Evolutionary conservation across 2,797 vertebrate species (phyloP), one percentile per base, ranked within the genome.

Genomic region (Distichodus sexfasciatus): DNA sequence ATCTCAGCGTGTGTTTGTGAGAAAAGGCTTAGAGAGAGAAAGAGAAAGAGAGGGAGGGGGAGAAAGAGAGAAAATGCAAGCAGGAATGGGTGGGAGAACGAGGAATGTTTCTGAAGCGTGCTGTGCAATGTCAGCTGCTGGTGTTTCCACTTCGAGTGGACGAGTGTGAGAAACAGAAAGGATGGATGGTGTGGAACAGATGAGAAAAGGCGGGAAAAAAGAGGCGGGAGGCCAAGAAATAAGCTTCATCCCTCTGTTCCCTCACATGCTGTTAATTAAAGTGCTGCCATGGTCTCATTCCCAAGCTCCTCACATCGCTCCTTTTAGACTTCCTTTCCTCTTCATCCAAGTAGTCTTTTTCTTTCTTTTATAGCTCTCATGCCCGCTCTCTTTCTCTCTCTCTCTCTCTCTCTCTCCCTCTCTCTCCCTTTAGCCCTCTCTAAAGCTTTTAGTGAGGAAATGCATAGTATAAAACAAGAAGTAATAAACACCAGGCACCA

Each of bases 101-200:
- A 14, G 9, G 54, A 57, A 51, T 64, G 51, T 67, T 48, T 71
- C 74, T 58, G 9, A 23, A 21, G 38, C 65, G 82, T 79, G 80
- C 83, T 83, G 82, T 78, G 69, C 69, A 53, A 75, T 46, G 75
- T 82, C 84, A 87, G 87, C 85, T 90, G 87, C 77, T 76, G 48
- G 63, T 53, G 69, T 65, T 75, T 72, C 76, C 72, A 75, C 74
- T 80, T 67, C 82, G 80, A 67, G 77, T 26, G 71, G 66, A 79
- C 65, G 63, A 74, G 72, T 76, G 77, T 68, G 63, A 75, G 77
- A 72, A 81, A 80, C 60, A 64, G 78, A 80, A 55, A 61, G 78
- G 75, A 31, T 68, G 81, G 36, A 77, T 6, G 46, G 44, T 7
- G n/a, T 44, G 55, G 36, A 19, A 7, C 5, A 15, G 46, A 24